phyloP scores from a whole-genome alignment of 2,888 invertebrate genomes.

The Limenitis camilla region DNA sequence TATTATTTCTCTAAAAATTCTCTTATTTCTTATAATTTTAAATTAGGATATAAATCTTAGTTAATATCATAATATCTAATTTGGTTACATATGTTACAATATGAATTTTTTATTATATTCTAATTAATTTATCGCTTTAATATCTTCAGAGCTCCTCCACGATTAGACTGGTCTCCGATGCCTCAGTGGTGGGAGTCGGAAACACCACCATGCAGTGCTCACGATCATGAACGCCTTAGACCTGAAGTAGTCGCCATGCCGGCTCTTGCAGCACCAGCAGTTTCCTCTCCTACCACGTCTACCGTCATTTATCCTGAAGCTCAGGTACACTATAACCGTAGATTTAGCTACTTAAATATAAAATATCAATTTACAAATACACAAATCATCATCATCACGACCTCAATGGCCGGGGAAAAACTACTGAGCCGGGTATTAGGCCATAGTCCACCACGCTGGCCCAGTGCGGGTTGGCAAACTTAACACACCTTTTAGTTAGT shows the following conservation, averaged over 20 bases:
- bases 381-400: too few relatives aligned
- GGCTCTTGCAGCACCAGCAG: conserved; percentile 92
- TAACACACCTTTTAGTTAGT: too few relatives aligned
- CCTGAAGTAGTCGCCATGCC: conserved; percentile 93
- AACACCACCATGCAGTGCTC: conserved; percentile 80
- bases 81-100: too few relatives aligned
- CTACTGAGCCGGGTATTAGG: too few relatives aligned
- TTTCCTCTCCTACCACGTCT: conserved; percentile 89
- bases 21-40: too few relatives aligned
- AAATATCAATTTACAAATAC: neutral
- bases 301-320: conserved; percentile 93
- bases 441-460: too few relatives aligned
- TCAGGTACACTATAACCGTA: conserved; percentile 75
- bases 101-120: neutral
- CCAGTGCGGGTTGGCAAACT: too few relatives aligned
- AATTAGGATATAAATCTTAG: too few relatives aligned
- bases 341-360: neutral
- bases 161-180: conserved; percentile 67
- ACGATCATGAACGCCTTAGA: conserved; percentile 88
- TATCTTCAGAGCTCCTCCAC: conserved; percentile 51
- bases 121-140: neutral
- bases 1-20: too few relatives aligned
- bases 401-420: too few relatives aligned
- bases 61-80: too few relatives aligned
- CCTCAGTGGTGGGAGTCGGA: conserved; percentile 75